Base-by-base conservation (phyloP, 1,140 invertebrate genomes). In the Halictus rubicundus region DNA sequence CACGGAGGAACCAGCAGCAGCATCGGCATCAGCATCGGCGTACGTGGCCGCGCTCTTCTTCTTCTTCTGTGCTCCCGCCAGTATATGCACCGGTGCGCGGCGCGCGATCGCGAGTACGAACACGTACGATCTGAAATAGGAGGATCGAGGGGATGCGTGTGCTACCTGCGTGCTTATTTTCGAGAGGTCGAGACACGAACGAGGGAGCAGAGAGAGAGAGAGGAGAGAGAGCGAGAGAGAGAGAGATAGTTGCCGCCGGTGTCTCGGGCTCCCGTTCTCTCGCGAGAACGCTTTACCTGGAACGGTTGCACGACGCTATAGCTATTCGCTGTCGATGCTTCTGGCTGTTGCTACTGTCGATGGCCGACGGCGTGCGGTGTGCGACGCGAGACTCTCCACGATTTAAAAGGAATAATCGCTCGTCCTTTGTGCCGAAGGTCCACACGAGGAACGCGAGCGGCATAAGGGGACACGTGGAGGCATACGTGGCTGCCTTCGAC, bases 401-500 rank as follows among this genome's bases (percentile, higher is more conserved):
- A 84, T 89, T 88, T 86, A 80, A 88, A 89, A 88, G 85, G 75
- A 90, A 87, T 89, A 90, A 91, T 89, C 87, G 78, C 68, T 80
- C 77, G 83, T 88, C 84, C 83, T 91, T 89, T 88, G 85, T 57
- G 27, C 57, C 87, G 39, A 91, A 96, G 96, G 94, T 96, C 37
- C 93, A 95, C 69, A 95, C 96, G 0, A 94, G 96, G 63, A 94
- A 95, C 74, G 94, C 94, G 27, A 88, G 89, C 21, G 94, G 94
- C 16, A 93, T 99, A 25, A 94, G 97, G 82, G 97, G 98, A 23
- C 94, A 95, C 77, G 95, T 97, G 79, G 95, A 95, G 72, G 98
- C 97, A 5, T 96, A 95, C 85, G 92, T 99, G 39, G 94, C 96
- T 23, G 97, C 97, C 10, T 99, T 98, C 92, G 98, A 99, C 92